Conservation (phyloP, 2,888 invertebrate species). For the Stomorhina lunata region DNA sequence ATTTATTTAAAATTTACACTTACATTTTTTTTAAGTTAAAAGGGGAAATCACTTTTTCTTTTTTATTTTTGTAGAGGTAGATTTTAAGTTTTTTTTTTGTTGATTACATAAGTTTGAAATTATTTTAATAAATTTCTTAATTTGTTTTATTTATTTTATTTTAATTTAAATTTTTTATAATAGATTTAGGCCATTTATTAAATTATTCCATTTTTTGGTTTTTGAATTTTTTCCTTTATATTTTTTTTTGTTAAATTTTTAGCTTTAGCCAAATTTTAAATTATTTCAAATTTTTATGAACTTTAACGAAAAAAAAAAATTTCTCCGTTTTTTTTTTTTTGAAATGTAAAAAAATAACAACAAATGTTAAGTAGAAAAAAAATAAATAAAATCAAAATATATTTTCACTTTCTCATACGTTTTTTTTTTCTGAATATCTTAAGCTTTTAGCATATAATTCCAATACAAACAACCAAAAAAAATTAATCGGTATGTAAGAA, state of each 20-base stretch:
- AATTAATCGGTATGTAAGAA: too few relatives aligned
- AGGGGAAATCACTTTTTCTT: neutral
- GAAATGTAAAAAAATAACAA: conserved; percentile 33
- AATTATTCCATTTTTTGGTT: neutral
- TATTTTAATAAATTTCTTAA: neutral
- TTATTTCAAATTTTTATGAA: conserved; percentile 44
- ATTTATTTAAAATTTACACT: conserved; percentile 28
- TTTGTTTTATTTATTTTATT: neutral
- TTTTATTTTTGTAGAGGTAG: neutral
- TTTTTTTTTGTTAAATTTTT: neutral
- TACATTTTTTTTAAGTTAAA: conserved; percentile 38
- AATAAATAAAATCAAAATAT: conserved; percentile 25
- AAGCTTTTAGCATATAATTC: conserved; percentile 55
- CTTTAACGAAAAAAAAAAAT: conserved; percentile 33
- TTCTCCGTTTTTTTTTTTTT: conserved; percentile 50
- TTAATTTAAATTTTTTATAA: neutral
- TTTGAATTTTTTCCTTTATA: neutral
- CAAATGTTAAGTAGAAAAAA: neutral
- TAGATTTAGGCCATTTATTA: conserved; percentile 1
- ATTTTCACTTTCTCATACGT: conserved; percentile 63
- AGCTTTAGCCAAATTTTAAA: conserved; percentile 12
- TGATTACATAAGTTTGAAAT: too few relatives aligned
- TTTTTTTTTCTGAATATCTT: neutral
- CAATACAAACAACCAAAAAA: neutral
- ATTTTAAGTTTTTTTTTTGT: conserved; percentile 23